Conservation (phyloP, 2,797 vertebrate species). For the Heliangelus exortis region DNA sequence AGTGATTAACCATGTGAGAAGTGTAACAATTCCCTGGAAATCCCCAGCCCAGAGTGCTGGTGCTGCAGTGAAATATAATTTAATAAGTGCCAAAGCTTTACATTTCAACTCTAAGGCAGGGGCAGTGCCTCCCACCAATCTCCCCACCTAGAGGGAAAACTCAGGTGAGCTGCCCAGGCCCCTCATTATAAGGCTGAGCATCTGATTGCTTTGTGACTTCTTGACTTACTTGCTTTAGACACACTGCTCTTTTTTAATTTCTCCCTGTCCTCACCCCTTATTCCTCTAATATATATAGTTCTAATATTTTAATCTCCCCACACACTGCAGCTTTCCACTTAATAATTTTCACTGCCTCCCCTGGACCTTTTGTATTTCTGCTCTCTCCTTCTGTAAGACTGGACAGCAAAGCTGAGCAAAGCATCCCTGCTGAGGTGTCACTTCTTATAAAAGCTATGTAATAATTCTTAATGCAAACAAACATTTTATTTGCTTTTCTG, state of each 20-base stretch:
- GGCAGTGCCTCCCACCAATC: background rate
- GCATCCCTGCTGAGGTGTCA: background rate
- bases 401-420: background rate
- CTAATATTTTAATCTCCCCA: conserved; percentile 46
- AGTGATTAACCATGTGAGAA: conserved; percentile 40
- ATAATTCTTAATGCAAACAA: background rate
- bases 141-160: background rate
- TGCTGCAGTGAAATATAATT: background rate
- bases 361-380: background rate
- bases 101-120: background rate
- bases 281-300: background rate
- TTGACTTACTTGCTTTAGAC: background rate
- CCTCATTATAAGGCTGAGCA: background rate
- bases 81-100: background rate
- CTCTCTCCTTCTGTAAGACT: background rate
- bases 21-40: conserved; percentile 33
- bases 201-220: background rate
- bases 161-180: background rate
- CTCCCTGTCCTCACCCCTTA: background rate
- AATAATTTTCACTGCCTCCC: conserved; percentile 33
- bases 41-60: background rate
- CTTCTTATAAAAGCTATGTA: background rate
- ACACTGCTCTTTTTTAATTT: background rate
- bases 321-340: conserved; percentile 13
- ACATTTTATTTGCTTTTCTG: background rate